These are phyloP conservation scores for Portevinia maculata DNA, from an alignment of 2,888 invertebrate species.

Conservation along the genomic window DNA sequence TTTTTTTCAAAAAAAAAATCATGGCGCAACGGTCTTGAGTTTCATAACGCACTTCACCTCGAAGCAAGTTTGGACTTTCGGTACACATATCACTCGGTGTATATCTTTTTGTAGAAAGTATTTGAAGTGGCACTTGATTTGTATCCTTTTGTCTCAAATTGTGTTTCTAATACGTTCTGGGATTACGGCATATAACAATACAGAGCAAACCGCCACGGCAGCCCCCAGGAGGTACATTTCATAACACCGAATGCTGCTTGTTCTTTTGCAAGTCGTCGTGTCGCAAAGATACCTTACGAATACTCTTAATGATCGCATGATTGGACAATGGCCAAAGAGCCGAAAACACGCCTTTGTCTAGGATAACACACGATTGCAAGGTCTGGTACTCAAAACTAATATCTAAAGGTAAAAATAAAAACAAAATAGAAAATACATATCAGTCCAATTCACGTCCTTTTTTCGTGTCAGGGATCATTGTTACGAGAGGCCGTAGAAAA, in stretches of 20 bases:
- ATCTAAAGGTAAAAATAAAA: conserved; percentile 26
- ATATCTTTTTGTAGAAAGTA: conserved; percentile 17
- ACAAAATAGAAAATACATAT: conserved; percentile 17
- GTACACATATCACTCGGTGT: background rate
- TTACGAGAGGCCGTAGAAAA: conserved; percentile 52
- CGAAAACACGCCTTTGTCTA: conserved; percentile 63
- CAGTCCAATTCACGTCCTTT: conserved; percentile 66
- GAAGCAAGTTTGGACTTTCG: conserved; percentile 13
- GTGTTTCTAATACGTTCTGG: conserved; percentile 23
- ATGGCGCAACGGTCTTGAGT: conserved; percentile 33
- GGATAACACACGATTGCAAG: conserved; percentile 40
- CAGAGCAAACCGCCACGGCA: conserved; percentile 37
- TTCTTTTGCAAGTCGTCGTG: conserved; percentile 53
- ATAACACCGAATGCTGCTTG: conserved; percentile 51
- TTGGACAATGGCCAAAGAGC: conserved; percentile 51
- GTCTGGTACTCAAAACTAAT: conserved; percentile 46
- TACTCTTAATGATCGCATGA: conserved; percentile 47
- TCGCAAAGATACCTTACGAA: background rate
- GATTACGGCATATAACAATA: conserved; percentile 29
- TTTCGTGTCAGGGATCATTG: conserved; percentile 56
- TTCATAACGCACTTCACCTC: conserved; percentile 19
- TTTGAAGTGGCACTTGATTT: conserved; percentile 66
- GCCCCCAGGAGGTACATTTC: conserved; percentile 25
- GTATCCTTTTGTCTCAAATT: conserved; percentile 63
- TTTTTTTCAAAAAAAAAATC: too few species aligned